Percentiles rank a stretch among this genome's conserved stretches.
Conservation (phyloP, 1,140 invertebrate species). For the Maconellicoccus hirsutus region DNA sequence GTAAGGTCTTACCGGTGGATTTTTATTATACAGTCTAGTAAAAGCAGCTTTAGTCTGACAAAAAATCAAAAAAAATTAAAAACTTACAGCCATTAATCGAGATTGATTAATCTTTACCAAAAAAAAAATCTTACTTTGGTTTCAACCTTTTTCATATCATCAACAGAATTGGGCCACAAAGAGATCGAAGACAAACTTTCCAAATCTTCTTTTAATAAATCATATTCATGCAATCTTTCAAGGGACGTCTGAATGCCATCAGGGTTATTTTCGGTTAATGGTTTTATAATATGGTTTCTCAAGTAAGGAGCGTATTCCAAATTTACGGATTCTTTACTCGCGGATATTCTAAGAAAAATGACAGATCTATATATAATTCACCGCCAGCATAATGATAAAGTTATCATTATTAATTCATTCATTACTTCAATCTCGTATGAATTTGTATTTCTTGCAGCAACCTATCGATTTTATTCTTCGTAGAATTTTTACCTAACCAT, state of each 20-base stretch:
- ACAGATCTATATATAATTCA: background rate
- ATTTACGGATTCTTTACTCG: constrained; percentile 59
- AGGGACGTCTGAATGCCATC: constrained; percentile 64
- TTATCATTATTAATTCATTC: background rate
- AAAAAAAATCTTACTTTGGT: constrained; percentile 48
- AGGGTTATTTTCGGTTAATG: constrained; percentile 51
- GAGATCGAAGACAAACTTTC: constrained; percentile 75
- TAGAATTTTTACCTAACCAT: constrained; percentile 94
- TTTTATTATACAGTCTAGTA: constrained; percentile 84
- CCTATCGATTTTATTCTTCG: constrained; percentile 62
- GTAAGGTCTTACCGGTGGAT: constrained; percentile 56
- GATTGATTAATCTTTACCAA: constrained; percentile 23
- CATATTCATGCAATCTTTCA: constrained; percentile 67
- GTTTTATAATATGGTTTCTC: constrained; percentile 54
- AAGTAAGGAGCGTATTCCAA: constrained; percentile 71
- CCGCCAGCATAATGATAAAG: background rate
- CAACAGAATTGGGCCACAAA: constrained; percentile 64
- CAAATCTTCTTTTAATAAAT: constrained; percentile 78
- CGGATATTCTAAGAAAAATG: constrained; percentile 50
- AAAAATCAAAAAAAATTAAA: constrained; percentile 17
- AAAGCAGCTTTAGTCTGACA: constrained; percentile 77
- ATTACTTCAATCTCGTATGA: constrained; percentile 65
- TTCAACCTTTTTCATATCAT: constrained; percentile 62
- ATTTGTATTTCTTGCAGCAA: constrained; percentile 68
- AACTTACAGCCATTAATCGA: background rate